Base-by-base conservation (phyloP, 2,888 invertebrate genomes). In the Napeogenes inachia region DNA sequence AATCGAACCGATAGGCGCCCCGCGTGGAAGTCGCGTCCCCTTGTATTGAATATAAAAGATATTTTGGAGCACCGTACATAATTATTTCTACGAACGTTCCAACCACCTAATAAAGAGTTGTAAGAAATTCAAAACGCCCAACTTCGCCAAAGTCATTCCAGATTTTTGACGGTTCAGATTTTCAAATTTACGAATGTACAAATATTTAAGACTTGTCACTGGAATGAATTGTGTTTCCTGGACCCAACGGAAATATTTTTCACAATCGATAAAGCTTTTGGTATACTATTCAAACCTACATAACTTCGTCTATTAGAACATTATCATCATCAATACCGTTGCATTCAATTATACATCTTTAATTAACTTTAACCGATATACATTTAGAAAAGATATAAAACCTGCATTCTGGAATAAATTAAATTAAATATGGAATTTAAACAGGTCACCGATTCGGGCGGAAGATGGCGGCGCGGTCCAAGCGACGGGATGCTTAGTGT, bases 61-160 rank as follows among this genome's bases (percentile, higher is more conserved):
- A 84, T 78, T 76, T 81, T 75, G 76, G 75, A 84, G 82, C 80
- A 88, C 87, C 89, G 88, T 89, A 80, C 72, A 88, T 87, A 89
- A 90, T 90, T 82, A 85, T 73, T 88, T 89, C 87, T 82, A 81
- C 82, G 87, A 87, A 89, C 73, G 71, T 77, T 77, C 75, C 77
- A 74, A 82, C 81, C 81, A 74, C 76, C 81, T 80, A 80, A 84
- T 83, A 84, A 89, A 85, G 82, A 87, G 85, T 84, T 85, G 77
- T 80, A 71, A 80, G 81, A 83, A 84, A 76, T 75, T 76, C 72
- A 73, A 79, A 77, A 77, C 78, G 73, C 76, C 75, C 71, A 64
- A 70, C 72, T 75, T 75, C 70, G 73, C 73, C 70, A 68, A 68
- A 67, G 71, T 73, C 63, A 75, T 77, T 74, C 75, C 75, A 73